These are phyloP conservation scores for Adelognathus sp. DNA, from an alignment of 2,888 invertebrate genomes.

Conservation along the genomic window DNA sequence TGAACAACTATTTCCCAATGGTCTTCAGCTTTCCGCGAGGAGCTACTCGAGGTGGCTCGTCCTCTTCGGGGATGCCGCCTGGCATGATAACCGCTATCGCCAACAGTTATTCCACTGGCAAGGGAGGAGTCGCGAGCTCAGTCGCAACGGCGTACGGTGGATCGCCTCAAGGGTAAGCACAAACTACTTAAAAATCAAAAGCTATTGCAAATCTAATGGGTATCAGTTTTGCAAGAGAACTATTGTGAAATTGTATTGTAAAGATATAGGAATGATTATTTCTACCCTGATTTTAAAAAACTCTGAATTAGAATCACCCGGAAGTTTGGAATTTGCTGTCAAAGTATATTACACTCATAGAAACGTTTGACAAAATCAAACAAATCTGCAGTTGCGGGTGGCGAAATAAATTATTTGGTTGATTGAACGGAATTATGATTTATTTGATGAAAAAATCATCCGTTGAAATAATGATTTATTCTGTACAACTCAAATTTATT, in stretches of 20 bases:
- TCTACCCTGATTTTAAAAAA: no score
- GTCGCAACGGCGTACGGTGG: constrained; percentile 88
- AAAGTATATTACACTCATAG: no score
- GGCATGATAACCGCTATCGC: constrained; percentile 87
- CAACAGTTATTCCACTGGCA: constrained; percentile 88
- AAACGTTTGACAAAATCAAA: no score
- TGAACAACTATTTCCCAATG: constrained; percentile 87
- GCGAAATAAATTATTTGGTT: no score
- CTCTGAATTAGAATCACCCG: no score
- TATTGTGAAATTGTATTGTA: no score
- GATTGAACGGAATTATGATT: no score
- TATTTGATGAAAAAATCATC: no score
- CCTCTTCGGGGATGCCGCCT: constrained; percentile 78
- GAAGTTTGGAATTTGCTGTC: no score
- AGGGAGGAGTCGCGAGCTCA: constrained; percentile 88
- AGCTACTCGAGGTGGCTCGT: constrained; percentile 78
- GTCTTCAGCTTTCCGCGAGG: constrained; percentile 83
- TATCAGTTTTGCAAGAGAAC: no score
- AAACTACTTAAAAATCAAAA: not conserved
- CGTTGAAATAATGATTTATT: not conserved
- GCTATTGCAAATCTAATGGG: not conserved
- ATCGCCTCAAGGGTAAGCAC: constrained; percentile 81
- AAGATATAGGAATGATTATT: no score
- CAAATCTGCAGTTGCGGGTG: no score
- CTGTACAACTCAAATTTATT: constrained; percentile 56